Conservation (phyloP, 64 coral and sea anemone species). For the Astreopora myriophthalma region DNA sequence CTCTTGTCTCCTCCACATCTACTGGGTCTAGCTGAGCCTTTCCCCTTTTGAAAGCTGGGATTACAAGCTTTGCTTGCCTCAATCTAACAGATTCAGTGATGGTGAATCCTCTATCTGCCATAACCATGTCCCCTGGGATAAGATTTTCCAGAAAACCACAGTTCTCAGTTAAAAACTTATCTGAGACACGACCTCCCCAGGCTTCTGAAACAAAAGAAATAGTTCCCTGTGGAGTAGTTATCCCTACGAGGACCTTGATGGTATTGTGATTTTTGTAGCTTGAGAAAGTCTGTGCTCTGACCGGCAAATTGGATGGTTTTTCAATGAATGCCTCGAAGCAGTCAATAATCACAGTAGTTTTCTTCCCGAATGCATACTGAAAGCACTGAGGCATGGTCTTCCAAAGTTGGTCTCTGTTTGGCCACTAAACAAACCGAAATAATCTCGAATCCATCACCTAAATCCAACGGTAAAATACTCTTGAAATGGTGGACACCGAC, state of each 20-base stretch:
- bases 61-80: background rate
- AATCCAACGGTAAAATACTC: too few relatives aligned
- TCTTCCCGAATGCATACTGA: too few relatives aligned
- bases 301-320: background rate
- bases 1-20: background rate
- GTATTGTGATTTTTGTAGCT: too few relatives aligned
- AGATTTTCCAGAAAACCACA: constrained; percentile 8
- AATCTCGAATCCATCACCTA: too few relatives aligned
- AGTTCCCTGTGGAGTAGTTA: background rate
- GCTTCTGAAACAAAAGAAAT: too few relatives aligned
- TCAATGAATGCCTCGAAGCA: background rate
- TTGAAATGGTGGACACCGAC: too few relatives aligned
- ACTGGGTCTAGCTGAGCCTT: background rate
- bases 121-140: constrained; percentile 19
- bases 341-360: background rate
- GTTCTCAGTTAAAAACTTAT: constrained; percentile 39
- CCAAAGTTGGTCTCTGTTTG: too few relatives aligned
- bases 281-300: background rate
- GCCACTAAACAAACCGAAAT: background rate
- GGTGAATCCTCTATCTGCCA: constrained; percentile 27
- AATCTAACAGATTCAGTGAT: background rate
- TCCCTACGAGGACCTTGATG: background rate
- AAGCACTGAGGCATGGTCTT: background rate
- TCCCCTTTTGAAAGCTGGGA: constrained; percentile 18
- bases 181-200: background rate